Percentiles rank a stretch among this genome's conserved stretches.
Conservation (phyloP, 1,140 invertebrate species). For the Triops longicaudatus region DNA sequence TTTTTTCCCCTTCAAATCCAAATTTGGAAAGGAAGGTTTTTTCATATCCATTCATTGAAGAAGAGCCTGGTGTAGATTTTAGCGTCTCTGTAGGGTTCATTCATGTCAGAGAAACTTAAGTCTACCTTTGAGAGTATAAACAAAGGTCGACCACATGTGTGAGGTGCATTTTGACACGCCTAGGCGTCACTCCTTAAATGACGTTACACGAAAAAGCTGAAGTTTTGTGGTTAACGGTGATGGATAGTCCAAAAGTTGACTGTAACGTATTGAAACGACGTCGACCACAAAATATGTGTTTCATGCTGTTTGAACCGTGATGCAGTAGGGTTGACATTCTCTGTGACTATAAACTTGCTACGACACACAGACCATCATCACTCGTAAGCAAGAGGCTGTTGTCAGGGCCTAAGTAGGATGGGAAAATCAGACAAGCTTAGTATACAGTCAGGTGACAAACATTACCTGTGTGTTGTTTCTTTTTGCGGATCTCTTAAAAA, state of each 20-base stretch:
- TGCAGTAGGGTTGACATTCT: too few relatives aligned
- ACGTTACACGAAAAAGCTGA: not conserved
- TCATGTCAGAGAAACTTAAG: not conserved
- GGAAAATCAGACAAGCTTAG: too few relatives aligned
- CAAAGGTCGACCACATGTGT: not conserved
- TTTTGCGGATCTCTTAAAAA: not conserved
- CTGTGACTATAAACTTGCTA: too few relatives aligned
- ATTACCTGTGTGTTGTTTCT: too few relatives aligned
- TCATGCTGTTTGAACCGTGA: too few relatives aligned
- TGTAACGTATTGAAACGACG: too few relatives aligned
- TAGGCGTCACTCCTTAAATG: not conserved
- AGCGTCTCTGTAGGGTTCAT: not conserved
- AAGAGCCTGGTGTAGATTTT: not conserved
- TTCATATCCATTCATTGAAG: not conserved
- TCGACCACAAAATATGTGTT: too few relatives aligned
- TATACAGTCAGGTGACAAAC: too few relatives aligned
- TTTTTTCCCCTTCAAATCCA: not conserved
- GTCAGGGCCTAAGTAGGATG: too few relatives aligned
- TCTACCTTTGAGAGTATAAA: not conserved
- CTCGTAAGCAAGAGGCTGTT: too few relatives aligned
- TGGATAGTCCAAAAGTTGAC: not conserved
- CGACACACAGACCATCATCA: too few relatives aligned
- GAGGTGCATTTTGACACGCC: not conserved
- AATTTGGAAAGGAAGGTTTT: not conserved
- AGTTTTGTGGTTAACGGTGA: not conserved